Percentiles rank a stretch among this genome's conserved stretches.
Conservation (phyloP, 2,797 vertebrate species). For the Syngnathus rostellatus region DNA sequence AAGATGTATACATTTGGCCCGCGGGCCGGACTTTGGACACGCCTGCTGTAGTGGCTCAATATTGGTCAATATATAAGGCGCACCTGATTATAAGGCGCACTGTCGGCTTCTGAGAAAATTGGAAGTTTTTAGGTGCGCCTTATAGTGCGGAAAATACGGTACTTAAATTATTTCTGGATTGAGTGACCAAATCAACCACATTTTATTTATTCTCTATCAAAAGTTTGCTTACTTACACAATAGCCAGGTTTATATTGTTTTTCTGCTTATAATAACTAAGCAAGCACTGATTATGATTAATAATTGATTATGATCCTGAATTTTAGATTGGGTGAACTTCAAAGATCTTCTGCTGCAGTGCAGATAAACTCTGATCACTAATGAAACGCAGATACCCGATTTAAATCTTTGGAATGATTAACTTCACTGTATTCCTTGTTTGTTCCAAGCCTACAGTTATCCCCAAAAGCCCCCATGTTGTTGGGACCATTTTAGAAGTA, state of each 20-base stretch:
- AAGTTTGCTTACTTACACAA: slow-evolving; percentile 28
- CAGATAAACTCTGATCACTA: slow-evolving; percentile 66
- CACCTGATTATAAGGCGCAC: too few species aligned
- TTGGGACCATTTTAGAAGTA: slow-evolving; percentile 42
- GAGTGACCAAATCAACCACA: too few species aligned
- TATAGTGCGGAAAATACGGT: too few species aligned
- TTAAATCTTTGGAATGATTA: slow-evolving; percentile 37
- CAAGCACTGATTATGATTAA: slow-evolving; percentile 74
- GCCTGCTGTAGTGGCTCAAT: too few species aligned
- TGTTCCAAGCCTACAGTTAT: slow-evolving; percentile 13
- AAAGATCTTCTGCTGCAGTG: slow-evolving; percentile 71
- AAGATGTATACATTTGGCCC: too few species aligned
- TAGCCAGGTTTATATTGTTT: slow-evolving; percentile 25
- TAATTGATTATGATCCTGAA: slow-evolving; percentile 76
- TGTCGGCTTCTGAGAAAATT: too few species aligned
- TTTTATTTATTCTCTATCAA: too few species aligned
- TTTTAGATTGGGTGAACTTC: slow-evolving; percentile 68
- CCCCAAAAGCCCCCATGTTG: slow-evolving; percentile 20
- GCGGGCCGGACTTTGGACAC: too few species aligned
- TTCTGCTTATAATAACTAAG: slow-evolving; percentile 70
- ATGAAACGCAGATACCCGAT: slow-evolving; percentile 57
- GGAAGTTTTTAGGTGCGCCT: too few species aligned
- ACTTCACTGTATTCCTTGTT: slow-evolving; percentile 38
- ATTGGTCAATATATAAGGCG: too few species aligned
- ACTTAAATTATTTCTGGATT: too few species aligned